A percentile compares a stretch with the other conserved stretches of the same genome.
phyloP scores from a whole-genome alignment of 2,888 invertebrate species.

The Caenorhabditis afra region DNA sequence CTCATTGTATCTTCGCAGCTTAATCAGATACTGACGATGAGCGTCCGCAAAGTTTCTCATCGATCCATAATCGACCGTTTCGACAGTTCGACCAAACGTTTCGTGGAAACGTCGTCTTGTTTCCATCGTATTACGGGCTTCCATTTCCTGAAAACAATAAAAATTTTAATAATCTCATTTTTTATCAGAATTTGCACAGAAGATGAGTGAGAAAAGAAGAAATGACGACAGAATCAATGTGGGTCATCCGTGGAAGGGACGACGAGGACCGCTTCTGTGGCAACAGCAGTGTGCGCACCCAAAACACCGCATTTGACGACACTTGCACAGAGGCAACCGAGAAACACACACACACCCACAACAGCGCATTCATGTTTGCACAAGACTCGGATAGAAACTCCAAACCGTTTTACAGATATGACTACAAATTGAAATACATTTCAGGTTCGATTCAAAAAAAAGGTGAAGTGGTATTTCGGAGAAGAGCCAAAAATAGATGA shows the following conservation, averaged over 20 bases:
- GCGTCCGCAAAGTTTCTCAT: slow-evolving; percentile 32
- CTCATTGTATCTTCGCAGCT: not conserved
- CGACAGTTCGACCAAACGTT: not conserved
- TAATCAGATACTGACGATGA: slow-evolving; percentile 21
- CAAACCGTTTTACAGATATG: too few relatives aligned
- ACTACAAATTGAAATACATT: too few relatives aligned
- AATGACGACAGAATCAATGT: not conserved
- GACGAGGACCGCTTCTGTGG: slow-evolving; percentile 1
- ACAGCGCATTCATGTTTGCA: too few relatives aligned
- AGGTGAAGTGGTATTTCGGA: not conserved
- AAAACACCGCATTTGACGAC: slow-evolving; percentile 44
- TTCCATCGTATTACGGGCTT: not conserved
- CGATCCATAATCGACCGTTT: slow-evolving; percentile 29
- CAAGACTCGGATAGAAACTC: too few relatives aligned
- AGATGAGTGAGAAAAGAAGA: too few relatives aligned
- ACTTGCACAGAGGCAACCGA: not conserved
- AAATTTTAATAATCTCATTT: too few relatives aligned
- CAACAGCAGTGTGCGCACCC: slow-evolving; percentile 2
- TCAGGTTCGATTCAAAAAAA: too few relatives aligned
- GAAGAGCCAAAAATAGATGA: not conserved
- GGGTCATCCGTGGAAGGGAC: not conserved
- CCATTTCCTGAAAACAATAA: too few relatives aligned
- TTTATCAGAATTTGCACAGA: too few relatives aligned
- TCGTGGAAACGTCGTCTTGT: slow-evolving; percentile 18
- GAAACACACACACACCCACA: too few relatives aligned